Conservation (phyloP, 1,140 invertebrate species). For the Helicoverpa armigera region DNA sequence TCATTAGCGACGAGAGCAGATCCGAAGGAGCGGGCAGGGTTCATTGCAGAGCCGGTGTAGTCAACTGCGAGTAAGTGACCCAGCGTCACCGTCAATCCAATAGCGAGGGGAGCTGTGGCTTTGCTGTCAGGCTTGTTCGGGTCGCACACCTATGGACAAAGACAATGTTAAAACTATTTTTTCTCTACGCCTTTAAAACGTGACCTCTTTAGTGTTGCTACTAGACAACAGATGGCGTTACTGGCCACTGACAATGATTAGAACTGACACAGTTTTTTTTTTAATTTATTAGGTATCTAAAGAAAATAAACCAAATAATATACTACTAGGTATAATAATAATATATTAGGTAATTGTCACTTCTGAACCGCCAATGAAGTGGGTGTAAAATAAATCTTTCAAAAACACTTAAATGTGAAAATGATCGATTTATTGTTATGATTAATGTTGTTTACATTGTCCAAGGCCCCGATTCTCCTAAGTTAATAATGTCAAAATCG, state of each 20-base stretch:
- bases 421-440: background rate
- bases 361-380: background rate
- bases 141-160: conserved; percentile 79
- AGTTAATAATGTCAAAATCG: too few relatives aligned
- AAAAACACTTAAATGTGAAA: background rate
- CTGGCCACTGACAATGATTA: background rate
- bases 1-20: conserved; percentile 92
- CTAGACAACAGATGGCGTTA: conserved; percentile 15
- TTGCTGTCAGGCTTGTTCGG: conserved; percentile 90
- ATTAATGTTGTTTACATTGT: conserved; percentile 1
- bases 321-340: too few relatives aligned
- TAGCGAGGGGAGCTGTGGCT: conserved; percentile 94
- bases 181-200: too few relatives aligned
- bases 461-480: too few relatives aligned
- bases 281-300: too few relatives aligned
- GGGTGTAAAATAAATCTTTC: background rate
- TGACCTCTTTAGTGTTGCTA: background rate
- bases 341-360: background rate
- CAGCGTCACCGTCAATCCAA: conserved; percentile 95
- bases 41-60: conserved; percentile 96
- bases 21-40: conserved; percentile 95
- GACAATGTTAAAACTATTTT: background rate
- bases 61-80: conserved; percentile 95
- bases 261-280: too few relatives aligned
- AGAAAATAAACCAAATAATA: too few relatives aligned